Evolutionary conservation across 2,888 invertebrate species (phyloP), one percentile per base, ranked within the genome.

Genomic region (Megalurothrips usitatus): DNA sequence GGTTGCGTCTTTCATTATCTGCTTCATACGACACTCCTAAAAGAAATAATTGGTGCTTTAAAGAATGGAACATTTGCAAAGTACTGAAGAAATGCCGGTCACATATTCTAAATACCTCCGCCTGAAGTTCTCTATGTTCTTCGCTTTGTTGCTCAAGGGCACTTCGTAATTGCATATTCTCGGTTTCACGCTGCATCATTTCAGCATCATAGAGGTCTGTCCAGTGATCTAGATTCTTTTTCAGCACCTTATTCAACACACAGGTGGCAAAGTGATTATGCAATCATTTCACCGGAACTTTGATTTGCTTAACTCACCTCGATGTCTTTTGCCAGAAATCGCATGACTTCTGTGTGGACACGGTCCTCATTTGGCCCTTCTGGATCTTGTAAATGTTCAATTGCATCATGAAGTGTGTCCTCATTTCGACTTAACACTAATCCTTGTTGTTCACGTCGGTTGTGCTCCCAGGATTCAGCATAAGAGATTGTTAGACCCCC

Each of bases 281-380:
- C 34, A 43, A 6, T 2, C 34, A 43, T 58, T 58, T 8, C 14
- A 58, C 17, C 17, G 6, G 2, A 6, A 43, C 34, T 43, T 43
- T 43, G 34, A 2, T 43, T 6, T 58, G 58, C 58, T 58, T 0
- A 75, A 75, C 68, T 26, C 23, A 75, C 68, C 68, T 75, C 68
- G 10, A 12, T 75, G 26, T 75, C 68, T 26, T 26, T 75, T 0
- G 10, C 26, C 12, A 75, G 26, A 9, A 75, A 75, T 26, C 12
- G 23, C 68, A 75, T 75, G 68, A 75, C 26, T 75, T 75, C 68
- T 10, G 26, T 26, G 12, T 75, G 68, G 12, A 75, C 26, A 8
- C 68, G 68, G 10, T 75, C 68, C 26, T 75, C 68, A 75, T 75
- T 75, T 75, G 68, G 68, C 12, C 68, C 68, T 23, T 75, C 68